Percentiles rank a stretch among this genome's conserved stretches.
phyloP scores from a whole-genome alignment of 2,888 invertebrate genomes.

The Amblyteles armatorius region DNA sequence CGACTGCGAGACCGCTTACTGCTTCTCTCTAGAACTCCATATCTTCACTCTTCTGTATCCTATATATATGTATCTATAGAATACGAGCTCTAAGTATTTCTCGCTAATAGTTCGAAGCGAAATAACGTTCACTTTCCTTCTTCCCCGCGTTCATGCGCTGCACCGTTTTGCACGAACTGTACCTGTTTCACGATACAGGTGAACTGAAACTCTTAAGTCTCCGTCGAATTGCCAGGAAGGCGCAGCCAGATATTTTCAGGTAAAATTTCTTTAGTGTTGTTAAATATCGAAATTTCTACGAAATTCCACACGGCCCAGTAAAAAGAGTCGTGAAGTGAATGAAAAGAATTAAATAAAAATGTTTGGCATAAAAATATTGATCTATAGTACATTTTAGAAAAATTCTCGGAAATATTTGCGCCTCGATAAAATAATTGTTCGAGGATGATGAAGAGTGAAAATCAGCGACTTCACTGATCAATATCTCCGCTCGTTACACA shows the following conservation, averaged over 20 bases:
- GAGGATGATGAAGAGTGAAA: not conserved
- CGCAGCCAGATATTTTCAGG: not conserved
- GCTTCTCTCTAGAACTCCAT: slow-evolving; percentile 21
- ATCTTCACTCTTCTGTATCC: slow-evolving; percentile 41
- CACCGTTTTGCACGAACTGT: not conserved
- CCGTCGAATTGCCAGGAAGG: not conserved
- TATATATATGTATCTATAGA: not conserved
- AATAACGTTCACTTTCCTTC: slow-evolving; percentile 52
- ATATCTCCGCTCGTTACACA: not conserved
- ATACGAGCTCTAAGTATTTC: slow-evolving; percentile 21
- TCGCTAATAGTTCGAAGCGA: slow-evolving; percentile 48
- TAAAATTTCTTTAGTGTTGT: not conserved
- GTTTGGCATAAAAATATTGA: too few relatives aligned
- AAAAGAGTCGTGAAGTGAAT: too few relatives aligned
- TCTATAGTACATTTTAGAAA: not conserved
- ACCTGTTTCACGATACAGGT: not conserved
- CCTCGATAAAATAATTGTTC: not conserved
- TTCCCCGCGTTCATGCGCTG: not conserved
- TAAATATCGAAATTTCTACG: too few relatives aligned
- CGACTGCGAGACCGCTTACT: slow-evolving; percentile 1
- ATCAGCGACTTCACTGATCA: not conserved
- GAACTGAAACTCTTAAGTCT: not conserved
- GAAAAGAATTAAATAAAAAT: not conserved
- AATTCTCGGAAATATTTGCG: not conserved
- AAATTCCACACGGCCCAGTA: too few relatives aligned